Percentiles rank a stretch among this genome's conserved stretches.
These are phyloP conservation scores for Sarcophaga subvicina DNA, from an alignment of 2,888 invertebrate species.

Conservation along the genomic window DNA sequence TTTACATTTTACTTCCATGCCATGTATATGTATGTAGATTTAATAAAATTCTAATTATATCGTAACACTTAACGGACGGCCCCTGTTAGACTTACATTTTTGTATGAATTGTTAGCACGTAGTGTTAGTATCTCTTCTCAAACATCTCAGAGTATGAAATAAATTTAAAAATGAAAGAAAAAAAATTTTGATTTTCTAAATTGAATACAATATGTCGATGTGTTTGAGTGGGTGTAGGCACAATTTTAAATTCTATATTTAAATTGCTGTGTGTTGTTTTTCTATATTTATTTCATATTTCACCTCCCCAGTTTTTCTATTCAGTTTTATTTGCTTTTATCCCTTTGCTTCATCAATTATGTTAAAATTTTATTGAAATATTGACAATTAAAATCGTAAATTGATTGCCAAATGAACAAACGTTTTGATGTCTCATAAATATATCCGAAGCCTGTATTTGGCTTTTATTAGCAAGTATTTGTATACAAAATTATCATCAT, in stretches of 20 bases:
- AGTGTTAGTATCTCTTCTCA: too few relatives aligned
- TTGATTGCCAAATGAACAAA: slow-evolving; percentile 58
- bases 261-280: not conserved
- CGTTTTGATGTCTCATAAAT: slow-evolving; percentile 55
- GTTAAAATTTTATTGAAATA: slow-evolving; percentile 56
- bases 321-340: not conserved
- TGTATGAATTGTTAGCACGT: too few relatives aligned
- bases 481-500: slow-evolving; percentile 8
- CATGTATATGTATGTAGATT: too few relatives aligned
- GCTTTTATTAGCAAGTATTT: slow-evolving; percentile 45
- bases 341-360: not conserved
- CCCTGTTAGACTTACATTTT: too few relatives aligned
- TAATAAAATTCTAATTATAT: too few relatives aligned
- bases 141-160: too few relatives aligned
- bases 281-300: not conserved
- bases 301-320: not conserved
- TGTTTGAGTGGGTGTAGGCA: not conserved
- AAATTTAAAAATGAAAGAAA: too few relatives aligned
- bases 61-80: too few relatives aligned
- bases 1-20: too few relatives aligned
- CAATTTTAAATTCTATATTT: not conserved
- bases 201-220: not conserved
- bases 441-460: slow-evolving; percentile 36
- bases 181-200: too few relatives aligned
- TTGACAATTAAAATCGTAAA: slow-evolving; percentile 63